A percentile compares a stretch with the other conserved stretches of the same genome.
Evolutionary conservation across 2,888 invertebrate species (phyloP).

Genomic region (Heliconius ethilla): DNA sequence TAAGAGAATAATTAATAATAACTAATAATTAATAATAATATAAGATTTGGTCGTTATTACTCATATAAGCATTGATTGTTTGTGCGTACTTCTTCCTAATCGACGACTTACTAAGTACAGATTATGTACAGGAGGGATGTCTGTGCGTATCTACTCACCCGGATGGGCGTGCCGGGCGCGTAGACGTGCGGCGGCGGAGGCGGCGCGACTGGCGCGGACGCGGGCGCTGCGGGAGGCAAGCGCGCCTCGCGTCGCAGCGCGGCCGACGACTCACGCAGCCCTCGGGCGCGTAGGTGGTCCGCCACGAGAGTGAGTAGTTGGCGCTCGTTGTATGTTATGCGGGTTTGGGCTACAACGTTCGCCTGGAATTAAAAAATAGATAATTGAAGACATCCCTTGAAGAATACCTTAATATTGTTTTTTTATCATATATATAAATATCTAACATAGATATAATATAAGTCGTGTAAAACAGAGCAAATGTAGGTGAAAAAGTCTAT

Average conservation of each 20-base stretch:
- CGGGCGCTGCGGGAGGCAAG: constrained; percentile 82
- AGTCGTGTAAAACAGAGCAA: too few relatives aligned
- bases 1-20: too few relatives aligned
- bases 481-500: too few relatives aligned
- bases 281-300: constrained; percentile 91
- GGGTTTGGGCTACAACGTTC: constrained; percentile 97
- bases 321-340: constrained; percentile 96
- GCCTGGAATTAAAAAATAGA: constrained; percentile 76
- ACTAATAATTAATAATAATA: too few relatives aligned
- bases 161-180: constrained; percentile 76
- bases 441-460: too few relatives aligned
- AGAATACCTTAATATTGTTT: too few relatives aligned
- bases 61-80: too few relatives aligned
- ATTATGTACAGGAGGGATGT: background rate
- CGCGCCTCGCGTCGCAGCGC: constrained; percentile 89
- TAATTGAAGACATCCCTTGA: too few relatives aligned
- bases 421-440: too few relatives aligned
- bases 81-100: too few relatives aligned
- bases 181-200: constrained; percentile 78
- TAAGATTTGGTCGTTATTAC: too few relatives aligned
- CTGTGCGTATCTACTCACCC: constrained; percentile 58
- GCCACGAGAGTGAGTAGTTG: constrained; percentile 96
- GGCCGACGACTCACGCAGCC: constrained; percentile 87
- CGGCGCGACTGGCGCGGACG: constrained; percentile 63
- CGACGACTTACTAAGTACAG: too few relatives aligned